A percentile compares a stretch with the other conserved stretches of the same genome.
Conservation (phyloP, 2,113 vertebrate genomes). For the Corythornis vintsioides region DNA sequence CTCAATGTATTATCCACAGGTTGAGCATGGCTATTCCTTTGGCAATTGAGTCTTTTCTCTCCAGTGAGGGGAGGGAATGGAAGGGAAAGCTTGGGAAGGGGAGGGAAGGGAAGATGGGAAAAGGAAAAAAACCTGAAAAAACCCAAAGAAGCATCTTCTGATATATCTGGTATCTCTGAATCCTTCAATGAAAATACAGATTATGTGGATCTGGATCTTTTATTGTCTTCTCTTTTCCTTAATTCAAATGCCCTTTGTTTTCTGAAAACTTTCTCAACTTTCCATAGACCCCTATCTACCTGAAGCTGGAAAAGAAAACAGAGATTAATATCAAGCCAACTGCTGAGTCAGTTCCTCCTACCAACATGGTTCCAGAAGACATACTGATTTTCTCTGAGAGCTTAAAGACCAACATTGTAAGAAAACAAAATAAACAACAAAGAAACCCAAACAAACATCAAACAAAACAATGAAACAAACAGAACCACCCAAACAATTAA, state of each 20-base stretch:
- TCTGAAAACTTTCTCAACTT: background rate
- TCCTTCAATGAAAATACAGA: background rate
- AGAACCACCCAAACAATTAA: background rate
- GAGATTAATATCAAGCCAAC: background rate
- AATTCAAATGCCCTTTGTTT: background rate
- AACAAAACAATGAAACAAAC: no score
- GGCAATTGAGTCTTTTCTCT: background rate
- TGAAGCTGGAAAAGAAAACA: background rate
- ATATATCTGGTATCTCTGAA: background rate
- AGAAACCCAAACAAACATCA: no score
- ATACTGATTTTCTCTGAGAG: background rate
- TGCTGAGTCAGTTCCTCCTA: background rate
- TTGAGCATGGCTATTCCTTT: background rate
- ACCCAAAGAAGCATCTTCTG: background rate
- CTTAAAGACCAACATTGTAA: background rate
- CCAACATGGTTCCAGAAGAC: background rate
- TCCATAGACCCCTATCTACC: background rate
- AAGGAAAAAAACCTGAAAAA: background rate
- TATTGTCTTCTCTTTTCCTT: background rate
- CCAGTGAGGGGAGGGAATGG: background rate
- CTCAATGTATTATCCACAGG: background rate
- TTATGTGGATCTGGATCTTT: background rate
- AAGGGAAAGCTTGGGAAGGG: no score
- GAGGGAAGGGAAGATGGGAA: accelerated
- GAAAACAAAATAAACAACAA: background rate